A percentile compares a stretch with the other conserved stretches of the same genome.
These are phyloP conservation scores for Eurosta solidaginis DNA, from an alignment of 1,140 invertebrate species.

Conservation along the genomic window DNA sequence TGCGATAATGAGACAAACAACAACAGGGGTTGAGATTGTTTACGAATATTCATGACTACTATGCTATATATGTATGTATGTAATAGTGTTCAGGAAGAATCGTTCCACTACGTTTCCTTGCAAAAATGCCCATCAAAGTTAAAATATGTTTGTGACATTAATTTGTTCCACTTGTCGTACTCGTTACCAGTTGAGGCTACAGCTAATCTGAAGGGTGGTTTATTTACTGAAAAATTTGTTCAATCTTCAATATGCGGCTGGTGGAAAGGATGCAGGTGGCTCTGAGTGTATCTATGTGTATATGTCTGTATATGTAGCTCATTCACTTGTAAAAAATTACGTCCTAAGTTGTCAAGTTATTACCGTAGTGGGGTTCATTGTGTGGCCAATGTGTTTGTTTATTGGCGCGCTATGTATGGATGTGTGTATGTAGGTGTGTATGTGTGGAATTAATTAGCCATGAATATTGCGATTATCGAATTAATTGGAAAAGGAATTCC, in stretches of 20 bases:
- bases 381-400: constrained; percentile 19
- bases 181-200: not conserved
- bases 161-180: constrained; percentile 30
- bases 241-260: not conserved
- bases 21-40: constrained; percentile 1
- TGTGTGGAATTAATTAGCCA: constrained; percentile 21
- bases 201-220: constrained; percentile 17
- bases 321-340: not conserved
- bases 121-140: not conserved
- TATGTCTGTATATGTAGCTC: not conserved
- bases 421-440: too few species aligned
- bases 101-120: not conserved
- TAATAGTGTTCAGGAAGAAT: not conserved
- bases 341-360: not conserved
- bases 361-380: not conserved
- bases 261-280: constrained; percentile 16
- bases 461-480: constrained; percentile 22
- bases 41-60: not conserved
- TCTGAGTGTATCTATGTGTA: not conserved
- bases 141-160: constrained; percentile 25
- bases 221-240: constrained; percentile 19
- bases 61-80: not conserved
- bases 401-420: too few species aligned
- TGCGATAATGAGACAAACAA: constrained; percentile 13
- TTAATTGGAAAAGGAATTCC: constrained; percentile 18